Evolutionary conservation across 2,888 invertebrate genomes (phyloP), one percentile per base, ranked within the genome.

Genomic region (Pollenia labialis): DNA sequence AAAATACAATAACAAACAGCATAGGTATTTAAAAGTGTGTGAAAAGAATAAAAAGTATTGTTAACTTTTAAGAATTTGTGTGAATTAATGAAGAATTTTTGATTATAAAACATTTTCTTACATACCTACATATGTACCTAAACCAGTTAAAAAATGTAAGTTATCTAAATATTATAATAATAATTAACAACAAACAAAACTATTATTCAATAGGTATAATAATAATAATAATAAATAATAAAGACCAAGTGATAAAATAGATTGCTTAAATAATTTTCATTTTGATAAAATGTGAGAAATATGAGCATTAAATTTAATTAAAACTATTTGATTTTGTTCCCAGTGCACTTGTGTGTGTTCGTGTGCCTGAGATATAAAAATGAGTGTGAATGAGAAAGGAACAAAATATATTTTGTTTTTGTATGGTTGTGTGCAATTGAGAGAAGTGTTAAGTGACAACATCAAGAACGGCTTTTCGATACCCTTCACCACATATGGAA

Each of bases 221-320:
- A 58, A 56, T 1, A 58, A 56, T n/a, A 46, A 66, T 14, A 71
- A 16, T 58, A 12, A 54, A 42, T 16, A 54, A 42, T 16, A 48
- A 72, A 81, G 56, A 72, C 58, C 68, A 79, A 81, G 66, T 81
- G 72, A 66, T 81, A 81, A 81, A 80, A 81, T 42, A 52, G 54
- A 64, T 76, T 62, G 44, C 58, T 66, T 44, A 72, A 76, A 12
- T 50, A 48, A 75, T 9, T 48, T 11, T 7, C 16, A 62, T 42
- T 44, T 9, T 11, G 12, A n/a, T 44, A 54, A 54, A 75, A 50
- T 44, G 42, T 75, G 64, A 64, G 64, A 16, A 42, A 62, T 12
- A 18, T 58, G 52, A 77, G 56, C 16, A 56, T 69, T 42, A 69
- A 69, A 54, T 54, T 66, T 68, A 68, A 32, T 58, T 32, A 32